Conservation (phyloP, 2,797 vertebrate species). For the Hoplostethus mediterraneus region DNA sequence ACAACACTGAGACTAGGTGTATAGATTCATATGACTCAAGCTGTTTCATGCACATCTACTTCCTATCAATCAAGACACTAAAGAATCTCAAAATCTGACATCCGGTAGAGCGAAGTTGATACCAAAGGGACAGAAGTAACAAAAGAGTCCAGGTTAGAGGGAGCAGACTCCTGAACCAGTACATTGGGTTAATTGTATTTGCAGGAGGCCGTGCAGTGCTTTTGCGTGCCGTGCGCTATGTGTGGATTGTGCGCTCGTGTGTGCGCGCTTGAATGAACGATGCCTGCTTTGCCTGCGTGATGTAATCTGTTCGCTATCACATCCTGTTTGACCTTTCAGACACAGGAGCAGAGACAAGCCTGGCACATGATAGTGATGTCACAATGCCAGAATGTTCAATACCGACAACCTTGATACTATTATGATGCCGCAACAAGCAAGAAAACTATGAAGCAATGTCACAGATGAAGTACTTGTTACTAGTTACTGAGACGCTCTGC, state of each 20-base stretch:
- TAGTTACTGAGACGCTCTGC: no score
- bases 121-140: constrained; percentile 16
- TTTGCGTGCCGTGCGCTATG: neutral
- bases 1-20: constrained; percentile 34
- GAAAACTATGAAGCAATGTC: no score
- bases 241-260: neutral
- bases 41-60: constrained; percentile 47
- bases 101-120: constrained; percentile 11
- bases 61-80: constrained; percentile 11
- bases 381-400: no score
- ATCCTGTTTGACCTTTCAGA: neutral
- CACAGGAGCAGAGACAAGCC: no score
- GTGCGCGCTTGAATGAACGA: constrained; percentile 13
- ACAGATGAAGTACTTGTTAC: no score
- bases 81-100: constrained; percentile 24
- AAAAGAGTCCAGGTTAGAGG: neutral
- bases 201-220: neutral
- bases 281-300: constrained; percentile 14
- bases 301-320: neutral
- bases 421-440: no score
- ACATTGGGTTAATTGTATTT: neutral
- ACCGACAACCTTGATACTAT: no score
- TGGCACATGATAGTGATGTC: no score
- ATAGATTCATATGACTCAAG: constrained; percentile 34
- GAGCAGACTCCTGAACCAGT: neutral